A percentile compares a stretch with the other conserved stretches of the same genome.
Conservation (phyloP, 1,140 invertebrate genomes). For the Drosophila willistoni region DNA sequence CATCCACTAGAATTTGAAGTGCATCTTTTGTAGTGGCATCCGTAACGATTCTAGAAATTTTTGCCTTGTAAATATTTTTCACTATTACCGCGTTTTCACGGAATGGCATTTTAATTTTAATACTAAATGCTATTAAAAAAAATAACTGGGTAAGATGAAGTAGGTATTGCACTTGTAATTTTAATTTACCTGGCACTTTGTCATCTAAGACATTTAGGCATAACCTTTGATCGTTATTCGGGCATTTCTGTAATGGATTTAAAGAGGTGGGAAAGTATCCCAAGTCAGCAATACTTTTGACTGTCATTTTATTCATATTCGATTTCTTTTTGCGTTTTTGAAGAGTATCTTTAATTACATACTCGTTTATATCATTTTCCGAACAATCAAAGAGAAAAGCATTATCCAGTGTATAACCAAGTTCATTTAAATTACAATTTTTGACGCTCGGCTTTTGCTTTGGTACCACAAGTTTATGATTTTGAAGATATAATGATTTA, state of each 20-base stretch:
- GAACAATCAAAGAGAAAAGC: constrained; percentile 17
- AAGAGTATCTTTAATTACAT: neutral
- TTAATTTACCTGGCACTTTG: constrained; percentile 39
- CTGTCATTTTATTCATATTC: neutral
- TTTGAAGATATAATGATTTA: constrained; percentile 16
- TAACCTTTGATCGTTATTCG: constrained; percentile 32
- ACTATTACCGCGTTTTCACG: constrained; percentile 41
- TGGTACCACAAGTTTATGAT: constrained; percentile 36
- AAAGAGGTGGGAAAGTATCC: constrained; percentile 22
- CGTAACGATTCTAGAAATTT: constrained; percentile 57
- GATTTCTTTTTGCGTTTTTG: neutral
- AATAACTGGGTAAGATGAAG: neutral
- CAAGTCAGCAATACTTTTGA: constrained; percentile 21
- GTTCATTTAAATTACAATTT: constrained; percentile 3
- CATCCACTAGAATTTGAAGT: constrained; percentile 54
- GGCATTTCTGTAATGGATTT: constrained; percentile 31
- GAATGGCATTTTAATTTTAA: constrained; percentile 64
- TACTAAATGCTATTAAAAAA: constrained; percentile 34
- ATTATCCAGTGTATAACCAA: constrained; percentile 11
- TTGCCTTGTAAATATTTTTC: constrained; percentile 32
- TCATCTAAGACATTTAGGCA: constrained; percentile 49
- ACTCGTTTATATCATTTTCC: neutral
- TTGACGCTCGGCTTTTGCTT: neutral
- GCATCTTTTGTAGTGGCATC: constrained; percentile 70
- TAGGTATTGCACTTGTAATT: too few species aligned